These are phyloP conservation scores for Drosophila melanica DNA, from an alignment of 1,140 invertebrate species.

Conservation along the genomic window DNA sequence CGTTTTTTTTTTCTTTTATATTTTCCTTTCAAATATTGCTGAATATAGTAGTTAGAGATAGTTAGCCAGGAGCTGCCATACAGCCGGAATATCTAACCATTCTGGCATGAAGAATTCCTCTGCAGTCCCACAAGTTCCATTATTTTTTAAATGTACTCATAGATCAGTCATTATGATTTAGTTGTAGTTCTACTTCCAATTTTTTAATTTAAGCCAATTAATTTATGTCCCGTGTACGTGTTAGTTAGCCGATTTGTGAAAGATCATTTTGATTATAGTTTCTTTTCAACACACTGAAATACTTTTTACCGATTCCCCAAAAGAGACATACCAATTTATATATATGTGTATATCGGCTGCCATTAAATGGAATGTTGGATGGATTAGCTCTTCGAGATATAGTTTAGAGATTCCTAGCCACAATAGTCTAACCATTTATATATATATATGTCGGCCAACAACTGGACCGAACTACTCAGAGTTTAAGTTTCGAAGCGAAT, in stretches of 20 bases:
- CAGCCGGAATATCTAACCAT: constrained; percentile 27
- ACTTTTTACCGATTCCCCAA: not conserved
- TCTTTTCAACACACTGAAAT: constrained; percentile 48
- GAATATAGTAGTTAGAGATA: constrained; percentile 32
- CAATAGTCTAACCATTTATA: constrained; percentile 46
- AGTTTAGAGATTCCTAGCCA: constrained; percentile 36
- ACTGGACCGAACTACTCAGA: not conserved
- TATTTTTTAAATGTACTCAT: constrained; percentile 56
- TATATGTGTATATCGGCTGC: constrained; percentile 24
- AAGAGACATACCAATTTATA: constrained; percentile 27
- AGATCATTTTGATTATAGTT: not conserved
- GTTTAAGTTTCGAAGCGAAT: constrained; percentile 22
- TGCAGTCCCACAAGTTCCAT: constrained; percentile 22
- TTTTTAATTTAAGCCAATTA: constrained; percentile 46
- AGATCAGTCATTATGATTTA: constrained; percentile 66
- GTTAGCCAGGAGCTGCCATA: constrained; percentile 50
- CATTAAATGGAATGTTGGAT: constrained; percentile 16
- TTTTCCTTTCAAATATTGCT: constrained; percentile 9
- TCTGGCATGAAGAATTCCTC: constrained; percentile 1
- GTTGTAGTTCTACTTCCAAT: constrained; percentile 27
- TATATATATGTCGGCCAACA: constrained; percentile 5
- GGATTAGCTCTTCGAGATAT: constrained; percentile 6
- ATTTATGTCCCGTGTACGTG: constrained; percentile 11
- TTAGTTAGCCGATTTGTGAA: constrained; percentile 13
- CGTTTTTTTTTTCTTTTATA: no score